These are phyloP conservation scores for Notoglanidium macrostoma DNA, from an alignment of 2,797 vertebrate species.

Conservation along the genomic window DNA sequence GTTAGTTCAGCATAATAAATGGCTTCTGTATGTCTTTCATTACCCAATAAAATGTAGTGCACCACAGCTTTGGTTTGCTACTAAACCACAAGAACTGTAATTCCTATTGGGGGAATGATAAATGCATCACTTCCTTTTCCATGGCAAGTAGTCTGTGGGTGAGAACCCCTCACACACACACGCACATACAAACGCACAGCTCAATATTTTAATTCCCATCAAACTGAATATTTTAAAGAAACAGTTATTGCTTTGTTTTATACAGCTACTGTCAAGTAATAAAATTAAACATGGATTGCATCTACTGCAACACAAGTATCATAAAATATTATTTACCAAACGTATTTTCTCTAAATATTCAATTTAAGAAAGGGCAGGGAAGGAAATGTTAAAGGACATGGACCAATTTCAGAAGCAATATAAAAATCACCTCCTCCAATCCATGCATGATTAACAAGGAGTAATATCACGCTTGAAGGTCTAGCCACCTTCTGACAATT, in stretches of 20 bases:
- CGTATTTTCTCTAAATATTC: conserved; percentile 33
- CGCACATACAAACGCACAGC: conserved; percentile 9
- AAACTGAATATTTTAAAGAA: conserved; percentile 14
- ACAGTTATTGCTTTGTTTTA: conserved; percentile 4
- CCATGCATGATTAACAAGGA: conserved; percentile 74
- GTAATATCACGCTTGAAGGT: conserved; percentile 76
- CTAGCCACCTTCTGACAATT: conserved; percentile 68
- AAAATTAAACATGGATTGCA: neutral
- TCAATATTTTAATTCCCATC: conserved; percentile 15
- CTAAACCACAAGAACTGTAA: conserved; percentile 59
- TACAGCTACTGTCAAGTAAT: neutral
- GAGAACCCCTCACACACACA: conserved; percentile 31
- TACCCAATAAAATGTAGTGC: conserved; percentile 65
- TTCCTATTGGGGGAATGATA: conserved; percentile 47
- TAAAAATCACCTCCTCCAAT: conserved; percentile 65
- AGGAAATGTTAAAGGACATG: conserved; percentile 48
- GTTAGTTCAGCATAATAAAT: conserved; percentile 73
- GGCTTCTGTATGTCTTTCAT: conserved; percentile 60
- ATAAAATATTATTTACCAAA: conserved; percentile 25
- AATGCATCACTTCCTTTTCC: conserved; percentile 47
- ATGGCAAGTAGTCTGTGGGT: conserved; percentile 38
- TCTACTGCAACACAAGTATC: neutral
- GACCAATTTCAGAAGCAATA: conserved; percentile 69
- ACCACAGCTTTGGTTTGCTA: conserved; percentile 58
- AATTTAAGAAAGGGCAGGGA: conserved; percentile 28